Base-by-base conservation (phyloP, 2,888 invertebrate species). In the Megastigmus dorsalis region DNA sequence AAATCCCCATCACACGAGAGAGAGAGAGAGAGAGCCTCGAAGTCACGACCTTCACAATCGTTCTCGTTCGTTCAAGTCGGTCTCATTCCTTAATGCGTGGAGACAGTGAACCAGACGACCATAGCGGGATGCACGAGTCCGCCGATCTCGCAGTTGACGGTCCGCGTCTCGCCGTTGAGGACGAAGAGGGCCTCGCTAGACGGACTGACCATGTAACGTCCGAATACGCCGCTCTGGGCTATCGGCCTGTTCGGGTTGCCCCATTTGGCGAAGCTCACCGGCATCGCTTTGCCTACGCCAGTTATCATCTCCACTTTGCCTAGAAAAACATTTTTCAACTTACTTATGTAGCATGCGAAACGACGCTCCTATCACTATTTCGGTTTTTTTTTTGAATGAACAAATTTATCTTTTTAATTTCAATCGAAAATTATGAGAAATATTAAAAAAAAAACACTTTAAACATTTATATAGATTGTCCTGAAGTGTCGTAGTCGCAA, bases 261-360 rank as follows among this genome's bases (percentile, higher is more conserved):
- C 93, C 93, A 93, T 82, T 91, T 90, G 63, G 91, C 90, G 71
- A 91, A 82, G 73, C 89, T 86, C 9, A 90, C 84, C 15, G 91
- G 88, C 87, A 91, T 90, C 10, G 92, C 91, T 81, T 90, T 90
- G 9, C 92, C 93, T 59, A 93, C 92, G 76, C 94, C 94, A 43
- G 93, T 93, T 79, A 94, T 93, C 89, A 93, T 93, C 85, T 93
- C 93, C 48, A 94, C 93, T 90, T 93, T 93, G 23, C 93, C 93
- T 91, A 87, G 9, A 33, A 9, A 33, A 33, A 33, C 9, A 33
- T 33, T 33, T 33, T 33, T 33, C 4, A 4, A 33, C 9, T 6
- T 33, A 6, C 9, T 33, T 33, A 33, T 33, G 33, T 33, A 33
- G 9, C n/a, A 33, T 33, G 33, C 4, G 9, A 33, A 33, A 9